These are phyloP conservation scores for Charina bottae DNA, from an alignment of 2,113 vertebrate genomes.

Conservation along the genomic window DNA sequence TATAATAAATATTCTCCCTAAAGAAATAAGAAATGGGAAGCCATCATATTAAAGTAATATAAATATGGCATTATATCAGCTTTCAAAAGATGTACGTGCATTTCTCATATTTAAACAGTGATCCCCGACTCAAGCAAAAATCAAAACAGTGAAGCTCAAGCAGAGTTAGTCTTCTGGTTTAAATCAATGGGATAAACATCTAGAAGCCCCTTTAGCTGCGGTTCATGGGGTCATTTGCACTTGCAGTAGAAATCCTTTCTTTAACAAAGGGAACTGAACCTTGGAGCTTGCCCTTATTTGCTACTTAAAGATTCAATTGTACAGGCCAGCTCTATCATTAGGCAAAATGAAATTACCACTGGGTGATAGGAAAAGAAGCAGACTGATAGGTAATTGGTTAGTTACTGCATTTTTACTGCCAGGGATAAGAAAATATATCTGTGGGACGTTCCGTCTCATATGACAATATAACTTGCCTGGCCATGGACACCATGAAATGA, in stretches of 20 bases:
- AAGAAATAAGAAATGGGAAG: conserved; percentile 25
- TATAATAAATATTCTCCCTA: conserved; percentile 17
- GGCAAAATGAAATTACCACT: not conserved
- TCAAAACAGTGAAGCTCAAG: not conserved
- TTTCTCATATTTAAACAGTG: conserved; percentile 21
- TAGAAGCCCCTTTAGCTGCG: not conserved
- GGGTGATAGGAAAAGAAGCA: not conserved
- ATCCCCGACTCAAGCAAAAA: not conserved
- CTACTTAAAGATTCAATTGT: not conserved
- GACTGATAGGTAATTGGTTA: not conserved
- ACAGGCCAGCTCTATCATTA: not conserved
- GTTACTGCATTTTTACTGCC: not conserved
- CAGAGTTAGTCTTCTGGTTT: not conserved
- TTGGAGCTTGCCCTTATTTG: not conserved
- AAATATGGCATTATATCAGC: conserved; percentile 24
- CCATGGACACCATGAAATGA: not conserved
- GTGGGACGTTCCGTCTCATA: not conserved
- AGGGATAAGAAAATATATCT: not conserved
- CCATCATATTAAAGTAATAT: conserved; percentile 19
- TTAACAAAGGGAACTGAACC: not conserved
- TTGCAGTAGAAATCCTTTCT: not conserved
- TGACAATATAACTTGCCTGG: not conserved
- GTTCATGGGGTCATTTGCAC: not conserved
- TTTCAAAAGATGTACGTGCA: conserved; percentile 15
- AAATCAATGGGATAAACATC: not conserved